phyloP scores from a whole-genome alignment of 2,797 vertebrate genomes.

The Melanotaenia parkinsoni region DNA sequence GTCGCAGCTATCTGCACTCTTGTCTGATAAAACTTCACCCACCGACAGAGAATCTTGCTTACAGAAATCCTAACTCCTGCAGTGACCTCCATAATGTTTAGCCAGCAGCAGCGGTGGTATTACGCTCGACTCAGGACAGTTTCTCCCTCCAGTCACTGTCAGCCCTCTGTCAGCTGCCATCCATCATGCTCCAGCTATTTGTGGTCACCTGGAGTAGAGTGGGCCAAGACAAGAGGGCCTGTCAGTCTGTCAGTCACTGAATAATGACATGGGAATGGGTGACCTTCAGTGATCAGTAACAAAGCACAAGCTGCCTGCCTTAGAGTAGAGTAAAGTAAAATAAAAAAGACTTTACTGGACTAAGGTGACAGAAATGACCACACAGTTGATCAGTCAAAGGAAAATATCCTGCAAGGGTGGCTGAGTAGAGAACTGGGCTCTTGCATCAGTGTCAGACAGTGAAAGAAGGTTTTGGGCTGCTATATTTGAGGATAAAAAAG shows the following conservation, averaged over 20 bases:
- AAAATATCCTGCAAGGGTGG: background rate
- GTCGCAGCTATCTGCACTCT: slow-evolving; percentile 21
- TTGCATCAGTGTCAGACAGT: slow-evolving; percentile 16
- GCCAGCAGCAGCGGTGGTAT: slow-evolving; percentile 27
- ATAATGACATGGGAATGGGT: slow-evolving; percentile 72
- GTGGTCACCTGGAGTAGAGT: slow-evolving; percentile 86
- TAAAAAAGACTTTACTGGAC: slow-evolving; percentile 19
- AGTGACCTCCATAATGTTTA: slow-evolving; percentile 62
- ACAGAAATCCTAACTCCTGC: slow-evolving; percentile 55
- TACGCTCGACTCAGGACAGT: slow-evolving; percentile 43
- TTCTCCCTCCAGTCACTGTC: slow-evolving; percentile 79
- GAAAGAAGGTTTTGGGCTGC: slow-evolving; percentile 30
- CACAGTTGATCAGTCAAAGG: background rate
- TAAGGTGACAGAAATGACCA: slow-evolving; percentile 21
- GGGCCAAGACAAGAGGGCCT: slow-evolving; percentile 84
- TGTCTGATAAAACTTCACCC: slow-evolving; percentile 47
- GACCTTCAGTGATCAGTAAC: slow-evolving; percentile 61
- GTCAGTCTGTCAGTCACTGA: slow-evolving; percentile 79
- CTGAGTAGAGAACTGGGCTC: slow-evolving; percentile 17
- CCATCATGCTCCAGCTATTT: slow-evolving; percentile 84
- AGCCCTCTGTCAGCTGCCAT: slow-evolving; percentile 85
- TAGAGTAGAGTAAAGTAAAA: slow-evolving; percentile 28
- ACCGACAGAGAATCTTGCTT: slow-evolving; percentile 37
- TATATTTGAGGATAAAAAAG: background rate
- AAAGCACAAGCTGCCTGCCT: slow-evolving; percentile 38